These are phyloP conservation scores for Mesoligia furuncula DNA, from an alignment of 2,888 invertebrate genomes.

Conservation along the genomic window DNA sequence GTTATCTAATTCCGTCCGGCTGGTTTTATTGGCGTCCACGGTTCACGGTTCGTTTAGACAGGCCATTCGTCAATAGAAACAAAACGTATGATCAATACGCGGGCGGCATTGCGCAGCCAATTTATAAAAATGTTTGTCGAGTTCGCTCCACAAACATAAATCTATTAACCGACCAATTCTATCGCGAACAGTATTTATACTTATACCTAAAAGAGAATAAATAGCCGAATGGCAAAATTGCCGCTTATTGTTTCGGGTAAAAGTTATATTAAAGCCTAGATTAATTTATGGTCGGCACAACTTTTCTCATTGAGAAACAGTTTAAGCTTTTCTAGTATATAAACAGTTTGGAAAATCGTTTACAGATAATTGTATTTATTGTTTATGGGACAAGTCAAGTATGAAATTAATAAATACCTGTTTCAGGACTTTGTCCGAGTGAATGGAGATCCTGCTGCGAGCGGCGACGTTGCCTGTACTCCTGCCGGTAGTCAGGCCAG, in stretches of 20 bases:
- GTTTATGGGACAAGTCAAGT: background rate
- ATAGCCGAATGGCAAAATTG: conserved; percentile 18
- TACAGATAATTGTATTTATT: background rate
- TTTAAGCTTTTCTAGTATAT: conserved; percentile 15
- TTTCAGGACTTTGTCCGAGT: conserved; percentile 84
- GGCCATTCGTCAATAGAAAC: conserved; percentile 56
- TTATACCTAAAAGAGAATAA: conserved; percentile 21
- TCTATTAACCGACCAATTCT: conserved; percentile 41
- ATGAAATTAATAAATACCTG: conserved; percentile 77
- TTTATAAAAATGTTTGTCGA: conserved; percentile 60
- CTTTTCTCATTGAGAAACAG: conserved; percentile 20
- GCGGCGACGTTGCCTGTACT: conserved; percentile 86
- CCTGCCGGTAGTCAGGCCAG: conserved; percentile 85
- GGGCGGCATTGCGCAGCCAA: conserved; percentile 39
- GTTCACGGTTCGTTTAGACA: conserved; percentile 31
- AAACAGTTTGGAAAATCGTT: conserved; percentile 1
- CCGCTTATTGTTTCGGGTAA: conserved; percentile 21
- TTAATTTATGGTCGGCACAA: conserved; percentile 30
- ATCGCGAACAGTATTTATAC: conserved; percentile 26
- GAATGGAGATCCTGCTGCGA: conserved; percentile 89
- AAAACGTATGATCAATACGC: conserved; percentile 44
- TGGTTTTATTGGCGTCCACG: conserved; percentile 23
- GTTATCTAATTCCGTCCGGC: conserved; percentile 27
- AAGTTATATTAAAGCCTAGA: conserved; percentile 33
- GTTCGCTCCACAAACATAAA: conserved; percentile 47